Conservation (phyloP, 2,113 vertebrate genomes). For the Lamprotornis superbus region DNA sequence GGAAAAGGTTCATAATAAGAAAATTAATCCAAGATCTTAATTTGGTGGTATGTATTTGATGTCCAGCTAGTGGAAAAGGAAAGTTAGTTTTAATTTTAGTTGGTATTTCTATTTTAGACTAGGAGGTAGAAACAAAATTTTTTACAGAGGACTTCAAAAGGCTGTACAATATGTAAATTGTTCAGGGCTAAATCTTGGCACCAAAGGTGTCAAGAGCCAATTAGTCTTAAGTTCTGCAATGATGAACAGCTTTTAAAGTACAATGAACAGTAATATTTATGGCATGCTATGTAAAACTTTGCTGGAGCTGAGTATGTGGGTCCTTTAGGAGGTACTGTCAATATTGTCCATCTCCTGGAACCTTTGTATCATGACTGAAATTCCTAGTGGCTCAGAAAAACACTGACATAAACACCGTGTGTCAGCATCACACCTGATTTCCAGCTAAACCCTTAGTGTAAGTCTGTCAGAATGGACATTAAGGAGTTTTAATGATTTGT, state of each 20-base stretch:
- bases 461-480: neutral
- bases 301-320: neutral
- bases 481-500: neutral
- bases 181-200: neutral
- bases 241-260: neutral
- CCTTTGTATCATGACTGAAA: neutral
- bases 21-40: neutral
- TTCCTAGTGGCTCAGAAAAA: neutral
- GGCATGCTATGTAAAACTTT: neutral
- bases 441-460: neutral
- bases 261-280: neutral
- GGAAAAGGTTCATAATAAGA: neutral
- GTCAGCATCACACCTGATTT: neutral
- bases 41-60: neutral
- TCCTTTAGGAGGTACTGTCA: neutral
- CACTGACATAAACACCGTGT: neutral
- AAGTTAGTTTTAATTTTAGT: neutral
- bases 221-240: neutral
- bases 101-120: neutral
- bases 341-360: neutral
- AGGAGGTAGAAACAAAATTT: neutral
- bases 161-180: neutral
- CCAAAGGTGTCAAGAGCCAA: neutral
- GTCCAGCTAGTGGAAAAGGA: neutral
- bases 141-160: neutral